Evolutionary conservation across 2,797 vertebrate genomes (phyloP).

Genomic region (Amphiprion clarkii): DNA sequence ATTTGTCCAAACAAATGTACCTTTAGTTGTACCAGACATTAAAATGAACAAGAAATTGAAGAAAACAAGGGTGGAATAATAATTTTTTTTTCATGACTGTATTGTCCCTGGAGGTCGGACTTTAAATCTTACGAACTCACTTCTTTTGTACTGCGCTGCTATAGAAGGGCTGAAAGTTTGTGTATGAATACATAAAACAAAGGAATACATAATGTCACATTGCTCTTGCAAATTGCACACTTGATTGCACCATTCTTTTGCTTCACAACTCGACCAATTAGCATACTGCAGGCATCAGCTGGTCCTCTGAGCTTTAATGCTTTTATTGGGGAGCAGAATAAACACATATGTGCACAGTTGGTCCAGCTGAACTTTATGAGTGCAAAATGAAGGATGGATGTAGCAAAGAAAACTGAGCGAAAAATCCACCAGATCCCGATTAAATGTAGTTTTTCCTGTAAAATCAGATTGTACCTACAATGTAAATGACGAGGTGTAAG

Average conservation of each 20-base stretch:
- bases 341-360: slow-evolving; percentile 21
- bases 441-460: background rate
- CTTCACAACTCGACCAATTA: slow-evolving; percentile 45
- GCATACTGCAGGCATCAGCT: slow-evolving; percentile 61
- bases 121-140: slow-evolving; percentile 1
- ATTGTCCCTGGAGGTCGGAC: slow-evolving; percentile 3
- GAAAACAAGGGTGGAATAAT: too few relatives aligned
- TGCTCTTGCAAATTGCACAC: slow-evolving; percentile 47
- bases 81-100: background rate
- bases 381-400: slow-evolving; percentile 1
- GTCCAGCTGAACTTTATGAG: slow-evolving; percentile 24
- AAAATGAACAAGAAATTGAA: too few relatives aligned
- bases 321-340: slow-evolving; percentile 53
- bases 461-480: slow-evolving; percentile 11
- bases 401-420: slow-evolving; percentile 13
- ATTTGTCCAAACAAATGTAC: too few relatives aligned
- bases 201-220: slow-evolving; percentile 38
- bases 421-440: background rate
- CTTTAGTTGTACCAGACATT: too few relatives aligned
- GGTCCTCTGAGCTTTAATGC: slow-evolving; percentile 44
- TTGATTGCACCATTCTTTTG: slow-evolving; percentile 52
- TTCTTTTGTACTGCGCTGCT: background rate
- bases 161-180: slow-evolving; percentile 23
- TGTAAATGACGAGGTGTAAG: slow-evolving; percentile 19
- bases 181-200: slow-evolving; percentile 42